Conservation (phyloP, 2,888 invertebrate genomes). For the Papilio gigon region DNA sequence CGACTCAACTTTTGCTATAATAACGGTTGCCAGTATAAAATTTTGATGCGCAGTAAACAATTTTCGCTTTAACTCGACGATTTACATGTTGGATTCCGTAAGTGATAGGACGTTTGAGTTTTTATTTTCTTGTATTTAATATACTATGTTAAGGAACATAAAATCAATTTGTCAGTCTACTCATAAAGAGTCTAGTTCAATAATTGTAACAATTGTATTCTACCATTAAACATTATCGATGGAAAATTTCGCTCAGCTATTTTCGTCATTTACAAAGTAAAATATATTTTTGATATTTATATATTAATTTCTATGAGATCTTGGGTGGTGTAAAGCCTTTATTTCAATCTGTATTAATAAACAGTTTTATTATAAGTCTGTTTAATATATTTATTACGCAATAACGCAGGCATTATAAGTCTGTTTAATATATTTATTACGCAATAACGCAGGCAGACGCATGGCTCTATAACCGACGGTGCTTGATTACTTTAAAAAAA, state of each 20-base stretch:
- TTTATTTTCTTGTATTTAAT: constrained; percentile 13
- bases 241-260: too few relatives aligned
- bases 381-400: constrained; percentile 30
- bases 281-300: too few relatives aligned
- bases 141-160: not conserved
- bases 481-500: constrained; percentile 41
- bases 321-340: not conserved
- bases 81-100: constrained; percentile 25
- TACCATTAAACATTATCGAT: constrained; percentile 6
- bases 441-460: constrained; percentile 24
- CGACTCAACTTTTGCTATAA: constrained; percentile 26
- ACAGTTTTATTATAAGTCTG: not conserved
- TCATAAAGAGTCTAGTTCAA: not conserved
- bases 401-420: constrained; percentile 26
- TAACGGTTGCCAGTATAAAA: constrained; percentile 39
- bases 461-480: constrained; percentile 21
- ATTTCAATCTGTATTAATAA: not conserved
- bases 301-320: not conserved
- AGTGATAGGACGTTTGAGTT: constrained; percentile 23
- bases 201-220: too few relatives aligned
- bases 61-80: constrained; percentile 33
- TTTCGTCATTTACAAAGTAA: too few relatives aligned
- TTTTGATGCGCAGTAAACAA: constrained; percentile 40
- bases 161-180: not conserved
- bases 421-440: constrained; percentile 32